Evolutionary conservation across 2,797 vertebrate genomes (phyloP).

Genomic region (Aulostomus chinensis): DNA sequence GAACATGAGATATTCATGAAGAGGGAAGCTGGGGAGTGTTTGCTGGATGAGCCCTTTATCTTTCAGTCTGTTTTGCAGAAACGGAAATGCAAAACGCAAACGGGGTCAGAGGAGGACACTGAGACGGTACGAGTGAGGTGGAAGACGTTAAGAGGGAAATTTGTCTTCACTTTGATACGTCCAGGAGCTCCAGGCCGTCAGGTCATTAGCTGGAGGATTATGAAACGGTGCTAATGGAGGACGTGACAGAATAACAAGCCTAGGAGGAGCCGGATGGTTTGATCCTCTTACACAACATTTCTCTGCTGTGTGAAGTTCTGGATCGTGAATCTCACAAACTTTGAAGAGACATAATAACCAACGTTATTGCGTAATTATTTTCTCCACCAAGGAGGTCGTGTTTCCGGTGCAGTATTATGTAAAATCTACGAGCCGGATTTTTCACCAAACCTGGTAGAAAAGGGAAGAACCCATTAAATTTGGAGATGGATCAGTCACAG

Average conservation of each 20-base stretch:
- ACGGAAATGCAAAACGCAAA: constrained; percentile 2
- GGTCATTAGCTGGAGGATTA: constrained; percentile 11
- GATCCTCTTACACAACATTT: not conserved
- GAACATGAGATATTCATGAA: not conserved
- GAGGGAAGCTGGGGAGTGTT: not conserved
- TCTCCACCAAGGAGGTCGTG: no score
- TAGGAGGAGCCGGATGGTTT: not conserved
- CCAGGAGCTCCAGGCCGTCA: not conserved
- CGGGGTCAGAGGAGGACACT: not conserved
- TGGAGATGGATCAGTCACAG: no score
- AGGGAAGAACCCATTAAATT: no score
- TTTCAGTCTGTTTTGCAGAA: constrained; percentile 1
- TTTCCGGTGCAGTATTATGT: no score
- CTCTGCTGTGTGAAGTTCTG: not conserved
- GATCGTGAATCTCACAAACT: not conserved
- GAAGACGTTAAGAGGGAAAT: constrained; percentile 6
- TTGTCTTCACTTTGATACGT: not conserved
- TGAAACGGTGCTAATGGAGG: constrained; percentile 6
- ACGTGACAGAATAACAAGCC: constrained; percentile 8
- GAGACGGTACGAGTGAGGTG: constrained; percentile 1
- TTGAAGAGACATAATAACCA: not conserved
- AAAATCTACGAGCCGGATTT: no score
- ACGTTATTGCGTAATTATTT: no score
- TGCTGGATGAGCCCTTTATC: not conserved
- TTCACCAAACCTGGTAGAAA: no score